Evolutionary conservation across 2,113 vertebrate species (phyloP).

Genomic region (Camelus bactrianus): DNA sequence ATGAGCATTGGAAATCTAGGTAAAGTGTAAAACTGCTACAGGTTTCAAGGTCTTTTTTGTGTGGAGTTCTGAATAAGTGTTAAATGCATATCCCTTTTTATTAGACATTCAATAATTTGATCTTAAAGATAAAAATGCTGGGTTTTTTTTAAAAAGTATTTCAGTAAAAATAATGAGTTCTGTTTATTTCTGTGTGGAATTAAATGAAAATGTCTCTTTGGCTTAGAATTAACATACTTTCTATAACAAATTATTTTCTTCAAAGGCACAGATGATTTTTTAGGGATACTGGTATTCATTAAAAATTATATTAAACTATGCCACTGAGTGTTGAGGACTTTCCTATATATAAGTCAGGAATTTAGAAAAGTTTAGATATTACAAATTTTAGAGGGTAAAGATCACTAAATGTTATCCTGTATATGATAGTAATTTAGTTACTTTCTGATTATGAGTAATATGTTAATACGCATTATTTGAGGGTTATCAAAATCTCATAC

Average conservation of each 20-base stretch:
- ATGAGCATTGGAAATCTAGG: background rate
- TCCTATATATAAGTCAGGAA: constrained; percentile 53
- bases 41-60: constrained; percentile 20
- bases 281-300: constrained; percentile 33
- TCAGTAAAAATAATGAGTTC: constrained; percentile 36
- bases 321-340: constrained; percentile 21
- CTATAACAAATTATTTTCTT: constrained; percentile 31
- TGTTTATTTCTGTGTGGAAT: constrained; percentile 28
- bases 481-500: constrained; percentile 48
- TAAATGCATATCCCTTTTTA: constrained; percentile 9
- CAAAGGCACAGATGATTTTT: background rate
- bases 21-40: constrained; percentile 23
- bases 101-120: constrained; percentile 36
- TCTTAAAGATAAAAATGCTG: background rate
- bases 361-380: constrained; percentile 46
- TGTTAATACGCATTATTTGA: constrained; percentile 45
- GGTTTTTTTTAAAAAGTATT: background rate
- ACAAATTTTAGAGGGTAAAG: constrained; percentile 46
- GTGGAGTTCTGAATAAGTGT: constrained; percentile 8
- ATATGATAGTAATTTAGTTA: constrained; percentile 18
- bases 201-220: constrained; percentile 1
- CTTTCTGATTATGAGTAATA: constrained; percentile 26
- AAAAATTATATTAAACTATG: constrained; percentile 42
- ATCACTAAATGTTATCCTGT: constrained; percentile 17
- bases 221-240: constrained; percentile 8